Base-by-base conservation (phyloP, 64 coral and sea anemone genomes). In the Stylophora pistillata region DNA sequence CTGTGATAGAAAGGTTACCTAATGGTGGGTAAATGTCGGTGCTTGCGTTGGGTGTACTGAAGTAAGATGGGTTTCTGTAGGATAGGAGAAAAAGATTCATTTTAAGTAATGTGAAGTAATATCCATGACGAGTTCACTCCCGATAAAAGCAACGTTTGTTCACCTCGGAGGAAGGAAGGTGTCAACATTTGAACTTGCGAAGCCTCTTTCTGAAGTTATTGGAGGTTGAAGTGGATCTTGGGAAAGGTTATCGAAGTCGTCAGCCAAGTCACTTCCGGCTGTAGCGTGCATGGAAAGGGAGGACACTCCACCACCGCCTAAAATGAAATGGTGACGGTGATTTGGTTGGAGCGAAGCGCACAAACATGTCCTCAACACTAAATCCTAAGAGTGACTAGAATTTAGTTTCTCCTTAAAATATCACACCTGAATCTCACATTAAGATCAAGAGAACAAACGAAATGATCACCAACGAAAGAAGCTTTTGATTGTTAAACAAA, bases 251-350 rank as follows among this genome's bases (percentile, higher is more conserved):
- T 92, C 90, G 9, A 86, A 55, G 55, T 92, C 90, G 30, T 92
- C 90, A 23, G 72, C 59, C 62, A 92, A 86, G 54, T 92, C 90
- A 60, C 90, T 92, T 59, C 90, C 90, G 2, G 60, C 57, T 53
- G 90, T 86, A 41, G 90, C 90, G 65, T 86, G 85, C 72, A 86
- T 92, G 5, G 90, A 86, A 32, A 86, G 71, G 17, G 90, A 52
- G 62, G 90, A 77, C 66, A 90, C 11, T 55, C 80, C 80, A 53
- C 80, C 80, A 70, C 80, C 80, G 25, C 60, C 80, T 84, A 20
- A 84, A 26, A 84, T 53, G 17, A 84, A 70, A 14, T 13, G 52
- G 28, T 53, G 23, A 52, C 32, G 0, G 13, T 27, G 6, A 1
- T 18, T 68, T 23, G 26, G 64, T 12, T 9, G 26, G 26, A 21